Evolutionary conservation across 1,140 invertebrate species (phyloP), one percentile per base, ranked within the genome.

Genomic region (Anthonomus grandis): DNA sequence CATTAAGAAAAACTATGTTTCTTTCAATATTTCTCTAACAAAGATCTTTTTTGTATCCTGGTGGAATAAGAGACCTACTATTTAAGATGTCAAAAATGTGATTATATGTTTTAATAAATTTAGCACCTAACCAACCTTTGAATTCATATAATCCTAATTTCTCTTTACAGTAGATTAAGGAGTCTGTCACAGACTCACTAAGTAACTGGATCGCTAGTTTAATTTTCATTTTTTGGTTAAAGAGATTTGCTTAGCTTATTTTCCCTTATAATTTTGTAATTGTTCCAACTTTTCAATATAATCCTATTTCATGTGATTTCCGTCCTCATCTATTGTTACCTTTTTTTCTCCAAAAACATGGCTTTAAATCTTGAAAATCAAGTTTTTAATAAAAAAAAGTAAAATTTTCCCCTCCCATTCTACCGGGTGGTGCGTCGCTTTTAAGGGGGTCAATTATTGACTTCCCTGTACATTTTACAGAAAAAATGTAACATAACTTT

Each of bases 201-300:
- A 70, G 59, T 8, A 63, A 25, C 56, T 66, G 70, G 2, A 64
- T 59, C 10, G 67, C 69, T 23, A 71, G 47, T 8, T 55, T 52
- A 10, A 71, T 67, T 42, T 71, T 68, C 67, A 71, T 70, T 59
- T 66, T 71, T n/a, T n/a, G n/a, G n/a, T n/a, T n/a, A n/a, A n/a
- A n/a, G n/a, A 49, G 72, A 60, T 55, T 60, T 69, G 8, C 50
- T 46, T 68, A 8, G 66, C 17, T 51, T 70, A 66, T 10, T 71
- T 27, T 12, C 60, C 58, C 54, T 70, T 65, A 9, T 50, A 49
- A 34, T 63, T 25, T 62, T 72, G 66, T 4, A 72, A 21, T 21
- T 65, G 15, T 21, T 64, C 17, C 13, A 72, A 51, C 8, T 36
- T 12, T 56, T 62, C 42, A 27, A 71, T 47, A 60, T 57, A 65